These are phyloP conservation scores for Scolopax mira DNA, from an alignment of 2,113 vertebrate species.

Conservation along the genomic window DNA sequence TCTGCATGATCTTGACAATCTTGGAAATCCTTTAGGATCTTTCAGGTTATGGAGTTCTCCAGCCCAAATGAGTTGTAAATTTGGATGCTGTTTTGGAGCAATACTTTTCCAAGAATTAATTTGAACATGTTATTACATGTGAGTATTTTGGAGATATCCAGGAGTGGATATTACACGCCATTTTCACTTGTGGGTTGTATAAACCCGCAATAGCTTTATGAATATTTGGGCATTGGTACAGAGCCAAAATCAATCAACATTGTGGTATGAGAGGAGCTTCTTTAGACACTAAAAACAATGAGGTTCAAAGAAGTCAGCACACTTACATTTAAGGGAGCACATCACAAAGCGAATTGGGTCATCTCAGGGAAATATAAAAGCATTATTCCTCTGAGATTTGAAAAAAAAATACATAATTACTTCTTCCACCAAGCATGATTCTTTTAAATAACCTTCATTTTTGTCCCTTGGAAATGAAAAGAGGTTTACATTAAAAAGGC, in stretches of 20 bases:
- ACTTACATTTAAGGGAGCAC: constrained; percentile 67
- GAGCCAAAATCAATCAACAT: constrained; percentile 42
- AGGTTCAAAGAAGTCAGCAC: constrained; percentile 31
- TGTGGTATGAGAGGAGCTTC: not conserved
- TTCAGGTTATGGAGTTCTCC: not conserved
- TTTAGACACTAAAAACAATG: constrained; percentile 61
- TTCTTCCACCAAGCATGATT: constrained; percentile 75
- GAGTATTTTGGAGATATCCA: not conserved
- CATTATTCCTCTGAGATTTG: constrained; percentile 72
- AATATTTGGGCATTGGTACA: not conserved
- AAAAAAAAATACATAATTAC: constrained; percentile 78
- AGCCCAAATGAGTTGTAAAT: not conserved
- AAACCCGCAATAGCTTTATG: not conserved
- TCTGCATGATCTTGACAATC: not conserved
- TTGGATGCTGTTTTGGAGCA: not conserved
- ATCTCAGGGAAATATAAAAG: constrained; percentile 72
- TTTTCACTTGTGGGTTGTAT: not conserved
- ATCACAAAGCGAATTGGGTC: constrained; percentile 66
- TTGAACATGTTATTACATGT: not conserved
- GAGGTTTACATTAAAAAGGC: constrained; percentile 79
- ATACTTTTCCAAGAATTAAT: not conserved
- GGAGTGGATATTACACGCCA: not conserved
- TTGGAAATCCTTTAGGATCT: not conserved
- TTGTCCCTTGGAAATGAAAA: constrained; percentile 78
- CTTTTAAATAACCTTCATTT: constrained; percentile 81